phyloP scores from a whole-genome alignment of 2,113 vertebrate species.

The Arvicanthis niloticus region DNA sequence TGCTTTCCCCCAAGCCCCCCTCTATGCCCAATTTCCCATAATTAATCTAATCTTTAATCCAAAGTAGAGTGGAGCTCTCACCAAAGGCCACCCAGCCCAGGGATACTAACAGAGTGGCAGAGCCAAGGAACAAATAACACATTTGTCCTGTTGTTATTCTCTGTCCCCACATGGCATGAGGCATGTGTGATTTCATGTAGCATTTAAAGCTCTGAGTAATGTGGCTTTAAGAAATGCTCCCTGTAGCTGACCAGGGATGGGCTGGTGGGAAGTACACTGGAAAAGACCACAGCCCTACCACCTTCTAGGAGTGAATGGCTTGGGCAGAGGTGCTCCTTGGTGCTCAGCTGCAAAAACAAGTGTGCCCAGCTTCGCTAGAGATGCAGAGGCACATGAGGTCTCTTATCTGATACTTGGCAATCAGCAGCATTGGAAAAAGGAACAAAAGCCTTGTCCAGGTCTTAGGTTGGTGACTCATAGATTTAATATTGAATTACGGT shows the following conservation, averaged over 20 bases:
- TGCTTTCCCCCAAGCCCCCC: conserved; percentile 57
- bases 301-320: background rate
- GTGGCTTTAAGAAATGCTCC: background rate
- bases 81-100: background rate
- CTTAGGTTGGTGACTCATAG: conserved; percentile 45
- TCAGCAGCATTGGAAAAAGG: no score
- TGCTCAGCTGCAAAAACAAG: background rate
- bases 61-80: background rate
- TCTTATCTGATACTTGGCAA: background rate
- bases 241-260: background rate
- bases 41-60: conserved; percentile 63
- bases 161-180: background rate
- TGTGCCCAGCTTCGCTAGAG: background rate
- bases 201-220: background rate
- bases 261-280: background rate
- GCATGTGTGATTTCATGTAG: background rate
- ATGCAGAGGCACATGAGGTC: background rate
- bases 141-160: background rate
- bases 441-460: background rate
- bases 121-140: background rate
- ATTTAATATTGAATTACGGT: conserved; percentile 11
- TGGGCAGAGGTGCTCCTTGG: background rate
- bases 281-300: background rate
- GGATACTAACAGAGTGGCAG: background rate
- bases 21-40: conserved; percentile 45